These are phyloP conservation scores for Aplidium turbinatum DNA, from an alignment of 23 tunicate genomes.

Conservation along the genomic window DNA sequence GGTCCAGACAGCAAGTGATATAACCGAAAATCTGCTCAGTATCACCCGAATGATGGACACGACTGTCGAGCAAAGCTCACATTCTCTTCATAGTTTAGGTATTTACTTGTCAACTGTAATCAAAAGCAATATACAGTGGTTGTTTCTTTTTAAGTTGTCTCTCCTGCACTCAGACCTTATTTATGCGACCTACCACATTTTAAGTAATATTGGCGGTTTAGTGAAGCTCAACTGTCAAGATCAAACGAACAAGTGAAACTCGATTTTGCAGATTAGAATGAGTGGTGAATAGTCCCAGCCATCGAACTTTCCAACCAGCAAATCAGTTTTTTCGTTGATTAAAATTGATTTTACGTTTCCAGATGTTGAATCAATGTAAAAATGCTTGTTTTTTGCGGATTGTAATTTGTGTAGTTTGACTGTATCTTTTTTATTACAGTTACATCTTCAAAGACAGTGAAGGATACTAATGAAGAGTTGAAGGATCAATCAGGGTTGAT, in stretches of 20 bases:
- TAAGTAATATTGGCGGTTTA: not conserved
- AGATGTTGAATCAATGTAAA: too few relatives aligned
- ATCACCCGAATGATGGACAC: constrained; percentile 69
- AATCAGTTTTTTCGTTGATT: too few relatives aligned
- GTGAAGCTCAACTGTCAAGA: not conserved
- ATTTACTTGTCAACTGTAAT: not conserved
- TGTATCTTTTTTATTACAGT: constrained; percentile 31
- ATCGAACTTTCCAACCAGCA: too few relatives aligned
- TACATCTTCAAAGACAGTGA: constrained; percentile 62
- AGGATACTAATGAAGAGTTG: constrained; percentile 68
- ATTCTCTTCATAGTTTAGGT: constrained; percentile 58
- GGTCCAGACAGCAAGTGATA: constrained; percentile 64
- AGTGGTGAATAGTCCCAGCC: too few relatives aligned
- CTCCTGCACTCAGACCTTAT: not conserved
- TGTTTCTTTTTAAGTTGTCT: not conserved
- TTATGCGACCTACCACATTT: not conserved
- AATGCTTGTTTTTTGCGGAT: not conserved
- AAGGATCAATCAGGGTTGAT: constrained; percentile 77
- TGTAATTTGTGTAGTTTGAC: not conserved
- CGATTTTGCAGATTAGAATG: too few relatives aligned
- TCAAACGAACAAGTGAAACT: too few relatives aligned
- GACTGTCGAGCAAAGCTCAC: constrained; percentile 61
- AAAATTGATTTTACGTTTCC: too few relatives aligned
- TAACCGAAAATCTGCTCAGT: constrained; percentile 71
- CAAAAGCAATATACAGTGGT: not conserved